Evolutionary conservation across 2,113 vertebrate species (phyloP), one percentile per base, ranked within the genome.

Genomic region (Ranitomeya imitator): DNA sequence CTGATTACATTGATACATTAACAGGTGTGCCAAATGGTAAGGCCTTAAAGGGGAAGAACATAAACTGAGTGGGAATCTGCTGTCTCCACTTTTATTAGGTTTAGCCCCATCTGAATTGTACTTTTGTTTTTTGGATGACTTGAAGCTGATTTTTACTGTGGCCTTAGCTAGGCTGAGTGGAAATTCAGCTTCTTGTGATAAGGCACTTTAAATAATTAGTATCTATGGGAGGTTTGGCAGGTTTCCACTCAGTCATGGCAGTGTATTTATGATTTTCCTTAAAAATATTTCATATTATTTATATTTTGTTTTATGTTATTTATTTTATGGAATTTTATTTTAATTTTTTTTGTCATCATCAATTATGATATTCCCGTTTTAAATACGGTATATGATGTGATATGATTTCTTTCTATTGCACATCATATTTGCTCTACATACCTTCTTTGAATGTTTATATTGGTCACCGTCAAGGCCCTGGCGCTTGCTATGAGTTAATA

Each of bases 11-110:
- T 97, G 96, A 97, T 95, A 95, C 96, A 95, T 95, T 98, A 95
- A 97, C 97, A 95, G 97, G 96, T 96, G 96, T 96, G 94, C 96
- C 95, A 93, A 97, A 99, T 97, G 98, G 98, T 99, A 99, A 99
- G 98, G 97, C 96, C 96, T 95, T 93, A 92, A 80, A 95, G 95
- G 96, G 95, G 93, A 94, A 94, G 93, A 94, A 90, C 93, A 91
- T 92, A 91, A 91, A 95, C 96, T 96, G 96, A 95, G 93, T 95
- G 95, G 96, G 97, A 96, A 95, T 95, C 94, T 96, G 95, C 94
- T 90, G 54, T 31, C n/a, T 45, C 73, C 23, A 60, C n/a, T 26
- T 6, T 84, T 21, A 3, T n/a, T 84, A 23, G 45, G 73, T 23
- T 55, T n/a, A 55, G 54, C 11, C 21, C 3, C 9, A 77, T 52